These are phyloP conservation scores for Chlorodrepanis virens DNA, from an alignment of 2,113 vertebrate genomes.

Conservation along the genomic window DNA sequence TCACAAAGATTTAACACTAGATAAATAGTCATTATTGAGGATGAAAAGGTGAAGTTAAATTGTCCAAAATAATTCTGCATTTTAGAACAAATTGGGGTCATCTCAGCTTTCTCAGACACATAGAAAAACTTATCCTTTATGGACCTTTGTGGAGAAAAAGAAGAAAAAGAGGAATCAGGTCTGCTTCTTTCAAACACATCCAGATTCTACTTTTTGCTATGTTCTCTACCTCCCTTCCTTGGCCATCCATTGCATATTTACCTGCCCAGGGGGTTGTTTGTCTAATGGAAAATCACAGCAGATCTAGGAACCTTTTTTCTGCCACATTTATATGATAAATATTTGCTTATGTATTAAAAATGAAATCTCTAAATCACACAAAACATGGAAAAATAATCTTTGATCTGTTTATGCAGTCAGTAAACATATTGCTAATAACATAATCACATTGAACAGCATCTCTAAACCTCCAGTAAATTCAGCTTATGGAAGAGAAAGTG, in stretches of 20 bases:
- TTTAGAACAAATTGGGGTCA: background rate
- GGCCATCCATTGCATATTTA: background rate
- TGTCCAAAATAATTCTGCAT: background rate
- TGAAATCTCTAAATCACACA: background rate
- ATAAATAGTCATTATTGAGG: background rate
- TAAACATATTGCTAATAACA: background rate
- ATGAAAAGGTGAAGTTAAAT: background rate
- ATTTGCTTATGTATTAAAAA: constrained; percentile 3
- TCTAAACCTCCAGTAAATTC: background rate
- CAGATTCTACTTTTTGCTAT: background rate
- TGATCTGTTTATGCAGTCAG: background rate
- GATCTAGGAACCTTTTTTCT: rapidly evolving
- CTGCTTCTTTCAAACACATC: background rate
- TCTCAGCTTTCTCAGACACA: background rate
- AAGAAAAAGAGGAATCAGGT: background rate
- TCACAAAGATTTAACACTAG: background rate
- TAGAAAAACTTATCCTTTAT: background rate
- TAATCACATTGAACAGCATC: background rate
- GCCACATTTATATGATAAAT: background rate
- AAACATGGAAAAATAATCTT: background rate
- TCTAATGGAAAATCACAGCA: background rate
- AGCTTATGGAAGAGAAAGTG: background rate
- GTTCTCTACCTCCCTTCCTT: background rate
- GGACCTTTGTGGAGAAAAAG: background rate
- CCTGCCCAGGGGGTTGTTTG: background rate